Base-by-base conservation (phyloP, 1,140 invertebrate species). In the Drosophila pectinifera region DNA sequence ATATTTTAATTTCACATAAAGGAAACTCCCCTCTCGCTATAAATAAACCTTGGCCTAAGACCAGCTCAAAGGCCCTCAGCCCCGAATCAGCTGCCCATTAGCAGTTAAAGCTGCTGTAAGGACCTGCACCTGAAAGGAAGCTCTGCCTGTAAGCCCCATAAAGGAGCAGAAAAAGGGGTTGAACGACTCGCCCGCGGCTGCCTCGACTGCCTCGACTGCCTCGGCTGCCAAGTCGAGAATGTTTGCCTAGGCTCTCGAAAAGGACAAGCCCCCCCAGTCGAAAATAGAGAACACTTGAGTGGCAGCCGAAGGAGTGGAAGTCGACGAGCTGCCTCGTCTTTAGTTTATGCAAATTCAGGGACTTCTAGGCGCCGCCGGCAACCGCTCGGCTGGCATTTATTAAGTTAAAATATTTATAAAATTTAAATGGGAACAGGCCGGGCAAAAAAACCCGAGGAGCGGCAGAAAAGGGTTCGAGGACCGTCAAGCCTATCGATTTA, bases 351-450 rank as follows among this genome's bases (percentile, higher is more conserved):
- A 86, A 85, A 85, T 86, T 48, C 63, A 61, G 55, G 68, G 63
- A 57, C 67, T 72, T 67, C 31, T 41, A 63, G 80, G 80, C 76
- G 76, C 59, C 80, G 51, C 38, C 18, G 58, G 53, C 82, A 53
- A 65, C 67, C 79, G 70, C 61, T 51, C 63, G 73, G 63, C 56
- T 41, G 41, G 68, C 77, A 85, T 85, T 86, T 85, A 85, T 85
- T 81, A 85, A 69, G 67, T 85, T 86, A 78, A 77, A 85, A 80
- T 85, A 85, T 85, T 85, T 85, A 85, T 80, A 85, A 80, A 85
- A 73, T 85, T 77, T 84, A 80, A 80, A 76, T 80, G 69, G 80
- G 69, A 53, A 58, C 63, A 49, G 20, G 20, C 38, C 14, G 41
- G 41, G 13, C 7, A 43, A 36, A 22, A 59, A 18, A 49, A 36